Conservation (phyloP, 1,140 invertebrate genomes). For the Anagrus nilaparvatae region DNA sequence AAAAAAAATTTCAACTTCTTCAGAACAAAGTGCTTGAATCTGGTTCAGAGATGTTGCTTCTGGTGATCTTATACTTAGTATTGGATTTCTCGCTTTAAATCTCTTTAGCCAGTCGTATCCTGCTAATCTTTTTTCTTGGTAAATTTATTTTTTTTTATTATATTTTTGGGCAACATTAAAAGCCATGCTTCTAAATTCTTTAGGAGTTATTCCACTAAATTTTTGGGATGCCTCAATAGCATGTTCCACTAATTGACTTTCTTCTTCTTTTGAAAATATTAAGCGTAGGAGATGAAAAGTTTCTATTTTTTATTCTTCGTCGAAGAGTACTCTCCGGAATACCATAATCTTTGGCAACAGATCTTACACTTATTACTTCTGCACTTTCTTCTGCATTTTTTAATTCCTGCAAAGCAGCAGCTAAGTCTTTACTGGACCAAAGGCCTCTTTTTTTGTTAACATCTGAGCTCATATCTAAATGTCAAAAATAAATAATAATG, state of each 20-base stretch:
- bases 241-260: slow-evolving; percentile 1
- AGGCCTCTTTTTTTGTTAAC: no score
- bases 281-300: no score
- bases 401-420: no score
- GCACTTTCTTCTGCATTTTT: no score
- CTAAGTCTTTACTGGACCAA: no score
- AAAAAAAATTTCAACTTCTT: slow-evolving; percentile 31
- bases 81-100: slow-evolving; percentile 20
- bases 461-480: no score
- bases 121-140: slow-evolving; percentile 10
- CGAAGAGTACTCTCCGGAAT: no score
- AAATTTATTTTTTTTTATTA: no score
- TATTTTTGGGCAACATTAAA: slow-evolving; percentile 20
- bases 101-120: slow-evolving; percentile 27
- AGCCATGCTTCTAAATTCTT: slow-evolving; percentile 22
- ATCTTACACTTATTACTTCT: no score
- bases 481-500: no score
- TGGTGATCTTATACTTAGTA: slow-evolving; percentile 16
- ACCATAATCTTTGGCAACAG: no score
- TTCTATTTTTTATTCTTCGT: no score
- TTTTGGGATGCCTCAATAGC: slow-evolving; percentile 12
- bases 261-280: neutral
- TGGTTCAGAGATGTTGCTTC: slow-evolving; percentile 32
- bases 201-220: slow-evolving; percentile 16
- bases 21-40: slow-evolving; percentile 26